Conservation (phyloP, 2,113 vertebrate species). For the Vidua chalybeata region DNA sequence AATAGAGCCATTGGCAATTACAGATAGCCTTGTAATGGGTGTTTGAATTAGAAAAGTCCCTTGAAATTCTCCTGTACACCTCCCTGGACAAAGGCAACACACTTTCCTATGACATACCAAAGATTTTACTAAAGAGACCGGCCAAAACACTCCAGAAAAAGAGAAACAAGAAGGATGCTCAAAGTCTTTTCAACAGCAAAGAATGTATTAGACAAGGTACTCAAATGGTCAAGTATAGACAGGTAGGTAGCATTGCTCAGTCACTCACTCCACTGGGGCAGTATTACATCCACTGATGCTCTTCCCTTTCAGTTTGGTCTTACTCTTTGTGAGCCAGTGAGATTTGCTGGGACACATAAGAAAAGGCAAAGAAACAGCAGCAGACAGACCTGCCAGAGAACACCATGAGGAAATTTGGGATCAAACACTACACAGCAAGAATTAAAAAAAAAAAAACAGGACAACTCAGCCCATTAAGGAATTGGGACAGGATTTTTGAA, state of each 20-base stretch:
- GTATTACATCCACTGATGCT: background rate
- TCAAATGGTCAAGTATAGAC: too few species aligned
- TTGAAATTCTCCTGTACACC: background rate
- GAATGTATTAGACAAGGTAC: background rate
- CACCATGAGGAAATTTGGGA: fast-evolving
- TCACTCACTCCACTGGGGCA: background rate
- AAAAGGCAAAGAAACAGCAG: background rate
- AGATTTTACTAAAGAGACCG: background rate
- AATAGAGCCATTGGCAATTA: background rate
- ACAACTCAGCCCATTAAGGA: background rate
- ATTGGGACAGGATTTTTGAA: background rate
- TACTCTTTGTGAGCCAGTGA: background rate
- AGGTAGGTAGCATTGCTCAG: background rate
- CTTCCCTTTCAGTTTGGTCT: background rate
- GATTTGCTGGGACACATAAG: background rate
- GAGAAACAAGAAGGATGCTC: background rate
- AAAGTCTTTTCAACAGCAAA: background rate
- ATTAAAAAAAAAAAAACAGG: background rate
- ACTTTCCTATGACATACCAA: background rate
- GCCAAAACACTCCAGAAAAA: background rate
- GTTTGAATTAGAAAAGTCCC: background rate
- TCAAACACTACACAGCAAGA: background rate
- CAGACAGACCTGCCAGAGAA: background rate
- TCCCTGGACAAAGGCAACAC: background rate
- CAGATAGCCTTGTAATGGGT: fast-evolving